These are phyloP conservation scores for Acropternis orthonyx DNA, from an alignment of 2,797 vertebrate genomes.

Conservation along the genomic window DNA sequence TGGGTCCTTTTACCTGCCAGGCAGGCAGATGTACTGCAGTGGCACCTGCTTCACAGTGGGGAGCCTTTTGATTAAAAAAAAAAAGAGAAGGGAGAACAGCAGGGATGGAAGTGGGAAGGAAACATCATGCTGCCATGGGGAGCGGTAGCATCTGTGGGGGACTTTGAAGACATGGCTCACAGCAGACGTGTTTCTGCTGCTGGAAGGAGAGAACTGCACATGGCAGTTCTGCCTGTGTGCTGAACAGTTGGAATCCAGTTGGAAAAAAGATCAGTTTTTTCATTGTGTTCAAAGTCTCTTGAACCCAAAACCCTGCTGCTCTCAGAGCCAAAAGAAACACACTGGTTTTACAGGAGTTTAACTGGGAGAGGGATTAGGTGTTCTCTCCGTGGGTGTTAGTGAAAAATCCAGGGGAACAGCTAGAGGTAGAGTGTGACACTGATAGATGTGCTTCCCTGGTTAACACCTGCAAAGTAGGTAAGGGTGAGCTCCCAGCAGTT, in stretches of 20 bases:
- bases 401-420: neutral
- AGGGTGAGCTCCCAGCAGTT: neutral
- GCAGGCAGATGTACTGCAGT: neutral
- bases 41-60: neutral
- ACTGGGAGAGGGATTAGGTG: neutral
- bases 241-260: neutral
- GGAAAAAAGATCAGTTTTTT: neutral
- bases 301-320: neutral
- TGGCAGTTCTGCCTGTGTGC: neutral
- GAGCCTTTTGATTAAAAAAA: neutral
- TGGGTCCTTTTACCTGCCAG: neutral
- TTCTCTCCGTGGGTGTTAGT: neutral
- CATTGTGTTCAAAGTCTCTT: neutral
- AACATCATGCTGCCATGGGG: fast-evolving
- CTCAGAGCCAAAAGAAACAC: fast-evolving
- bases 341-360: neutral
- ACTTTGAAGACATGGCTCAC: neutral
- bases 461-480: neutral
- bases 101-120: neutral
- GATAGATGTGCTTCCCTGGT: neutral
- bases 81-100: neutral
- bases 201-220: neutral
- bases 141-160: neutral
- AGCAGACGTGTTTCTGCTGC: neutral
- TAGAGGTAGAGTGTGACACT: neutral